Evolutionary conservation across 1,140 invertebrate species (phyloP).

Genomic region (Hyposmocoma kahamanoa): DNA sequence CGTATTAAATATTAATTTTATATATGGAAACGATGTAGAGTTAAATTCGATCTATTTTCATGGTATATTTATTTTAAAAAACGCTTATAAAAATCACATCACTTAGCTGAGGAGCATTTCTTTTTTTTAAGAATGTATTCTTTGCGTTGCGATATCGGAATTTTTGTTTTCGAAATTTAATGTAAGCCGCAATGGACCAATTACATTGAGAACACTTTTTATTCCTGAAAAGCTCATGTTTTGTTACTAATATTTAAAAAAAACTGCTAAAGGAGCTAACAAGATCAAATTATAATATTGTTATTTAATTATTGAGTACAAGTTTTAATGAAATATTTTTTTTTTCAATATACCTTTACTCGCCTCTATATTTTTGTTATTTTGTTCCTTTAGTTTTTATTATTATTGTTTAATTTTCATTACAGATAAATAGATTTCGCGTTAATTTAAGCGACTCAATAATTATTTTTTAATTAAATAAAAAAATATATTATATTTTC

Average conservation of each 20-base stretch:
- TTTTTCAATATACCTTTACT: conserved; percentile 67
- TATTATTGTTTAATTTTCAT: conserved; percentile 60
- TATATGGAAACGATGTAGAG: conserved; percentile 49
- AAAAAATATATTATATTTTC: conserved; percentile 49
- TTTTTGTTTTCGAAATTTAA: too few relatives aligned
- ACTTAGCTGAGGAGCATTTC: conserved; percentile 50
- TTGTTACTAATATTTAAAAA: conserved; percentile 50
- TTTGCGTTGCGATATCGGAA: too few relatives aligned
- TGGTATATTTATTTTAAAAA: conserved; percentile 54
- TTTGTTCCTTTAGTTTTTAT: conserved; percentile 72
- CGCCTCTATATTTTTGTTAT: conserved; percentile 66
- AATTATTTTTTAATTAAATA: conserved; percentile 49
- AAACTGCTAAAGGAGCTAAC: conserved; percentile 51
- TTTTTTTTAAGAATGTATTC: conserved; percentile 43
- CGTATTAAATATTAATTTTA: conserved; percentile 68
- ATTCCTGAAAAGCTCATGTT: conserved; percentile 40
- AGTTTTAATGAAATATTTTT: conserved; percentile 67
- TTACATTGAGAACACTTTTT: conserved; percentile 42
- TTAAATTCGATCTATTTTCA: conserved; percentile 42
- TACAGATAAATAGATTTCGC: conserved; percentile 41
- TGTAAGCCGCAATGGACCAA: conserved; percentile 62
- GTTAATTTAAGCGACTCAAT: conserved; percentile 48
- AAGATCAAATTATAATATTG: conserved; percentile 73
- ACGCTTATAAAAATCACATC: conserved; percentile 58
- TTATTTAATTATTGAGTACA: conserved; percentile 72